Evolutionary conservation across 1,140 invertebrate genomes (phyloP).

Genomic region (Cardiocondyla obscurior): DNA sequence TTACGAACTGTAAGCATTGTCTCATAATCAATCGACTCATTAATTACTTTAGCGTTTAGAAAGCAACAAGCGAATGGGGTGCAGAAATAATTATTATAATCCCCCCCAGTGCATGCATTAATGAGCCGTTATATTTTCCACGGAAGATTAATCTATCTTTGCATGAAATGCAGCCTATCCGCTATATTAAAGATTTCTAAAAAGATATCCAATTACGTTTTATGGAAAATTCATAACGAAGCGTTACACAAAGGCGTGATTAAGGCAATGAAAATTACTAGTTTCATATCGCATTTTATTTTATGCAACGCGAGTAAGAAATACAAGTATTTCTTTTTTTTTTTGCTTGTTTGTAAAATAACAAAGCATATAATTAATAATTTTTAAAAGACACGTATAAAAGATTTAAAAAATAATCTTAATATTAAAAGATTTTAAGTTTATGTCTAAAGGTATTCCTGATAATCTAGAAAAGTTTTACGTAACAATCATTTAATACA

Average conservation of each 20-base stretch:
- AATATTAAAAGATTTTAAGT: too few species aligned
- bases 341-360: not conserved
- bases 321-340: not conserved
- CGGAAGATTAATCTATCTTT: constrained; percentile 52
- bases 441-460: not conserved
- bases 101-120: constrained; percentile 37
- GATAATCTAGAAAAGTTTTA: not conserved
- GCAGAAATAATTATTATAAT: constrained; percentile 53
- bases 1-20: constrained; percentile 53
- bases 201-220: constrained; percentile 37
- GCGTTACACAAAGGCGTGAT: constrained; percentile 20
- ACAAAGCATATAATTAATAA: not conserved
- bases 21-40: constrained; percentile 49
- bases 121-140: constrained; percentile 58
- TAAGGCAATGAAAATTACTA: not conserved
- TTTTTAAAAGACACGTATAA: not conserved
- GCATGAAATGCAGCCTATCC: constrained; percentile 11
- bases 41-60: constrained; percentile 56
- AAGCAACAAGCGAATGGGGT: constrained; percentile 48
- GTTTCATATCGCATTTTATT: not conserved
- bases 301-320: not conserved
- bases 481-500: not conserved
- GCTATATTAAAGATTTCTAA: constrained; percentile 23
- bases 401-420: not conserved
- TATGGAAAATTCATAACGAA: constrained; percentile 22